These are phyloP conservation scores for Phodopus roborovskii DNA, from an alignment of 2,113 vertebrate genomes.

Conservation along the genomic window DNA sequence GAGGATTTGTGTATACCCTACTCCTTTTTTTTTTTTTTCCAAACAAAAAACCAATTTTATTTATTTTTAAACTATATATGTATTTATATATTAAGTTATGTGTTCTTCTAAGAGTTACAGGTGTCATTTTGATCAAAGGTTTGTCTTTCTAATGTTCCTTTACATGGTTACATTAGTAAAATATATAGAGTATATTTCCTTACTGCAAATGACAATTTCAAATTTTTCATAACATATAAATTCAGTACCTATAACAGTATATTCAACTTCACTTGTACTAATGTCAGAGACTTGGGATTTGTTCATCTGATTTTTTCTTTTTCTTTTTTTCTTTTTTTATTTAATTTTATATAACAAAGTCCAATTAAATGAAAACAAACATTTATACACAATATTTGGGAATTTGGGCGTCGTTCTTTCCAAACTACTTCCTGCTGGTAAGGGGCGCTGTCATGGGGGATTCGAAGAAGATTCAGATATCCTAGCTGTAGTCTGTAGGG, in stretches of 20 bases:
- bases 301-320: conserved; percentile 44
- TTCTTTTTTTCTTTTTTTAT: too few relatives aligned
- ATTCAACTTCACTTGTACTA: not conserved
- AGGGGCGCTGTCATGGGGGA: too few relatives aligned
- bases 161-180: not conserved
- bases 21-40: too few relatives aligned
- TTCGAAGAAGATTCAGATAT: too few relatives aligned
- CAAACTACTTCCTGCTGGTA: too few relatives aligned
- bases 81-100: not conserved
- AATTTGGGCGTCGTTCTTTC: too few relatives aligned
- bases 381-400: too few relatives aligned
- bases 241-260: not conserved
- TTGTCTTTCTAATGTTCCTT: not conserved
- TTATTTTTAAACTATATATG: not conserved
- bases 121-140: conserved; percentile 8
- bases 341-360: too few relatives aligned
- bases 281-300: conserved; percentile 3
- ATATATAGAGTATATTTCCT: not conserved
- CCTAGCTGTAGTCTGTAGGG: too few relatives aligned
- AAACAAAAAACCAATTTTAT: not conserved
- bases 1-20: too few relatives aligned
- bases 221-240: not conserved
- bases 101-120: not conserved
- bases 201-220: not conserved
- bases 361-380: too few relatives aligned